Percentiles rank a stretch among this genome's conserved stretches.
Evolutionary conservation across 2,797 vertebrate genomes (phyloP).

Genomic region (Rhincodon typus): DNA sequence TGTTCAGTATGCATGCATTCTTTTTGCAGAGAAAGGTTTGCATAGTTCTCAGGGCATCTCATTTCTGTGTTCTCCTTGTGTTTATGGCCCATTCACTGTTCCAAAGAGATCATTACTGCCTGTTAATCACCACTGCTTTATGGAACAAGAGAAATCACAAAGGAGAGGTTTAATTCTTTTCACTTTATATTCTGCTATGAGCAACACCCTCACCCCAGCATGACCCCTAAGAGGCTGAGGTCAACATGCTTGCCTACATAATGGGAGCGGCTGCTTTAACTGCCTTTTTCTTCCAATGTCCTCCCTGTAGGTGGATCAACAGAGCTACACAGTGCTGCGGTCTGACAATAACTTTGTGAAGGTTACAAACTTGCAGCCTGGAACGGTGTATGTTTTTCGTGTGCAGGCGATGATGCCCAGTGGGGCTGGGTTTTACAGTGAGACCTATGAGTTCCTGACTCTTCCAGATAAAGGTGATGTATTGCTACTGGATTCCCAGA

Average conservation of each 20-base stretch:
- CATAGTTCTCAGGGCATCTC: background rate
- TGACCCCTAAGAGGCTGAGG: background rate
- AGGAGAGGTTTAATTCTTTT: background rate
- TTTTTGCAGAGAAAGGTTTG: background rate
- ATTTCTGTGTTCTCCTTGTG: background rate
- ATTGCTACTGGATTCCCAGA: background rate
- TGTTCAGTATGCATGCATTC: slow-evolving; percentile 6
- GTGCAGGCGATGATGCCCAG: slow-evolving; percentile 78
- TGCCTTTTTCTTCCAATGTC: background rate
- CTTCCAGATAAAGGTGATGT: slow-evolving; percentile 52
- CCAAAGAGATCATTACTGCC: slow-evolving; percentile 7
- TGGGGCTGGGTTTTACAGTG: slow-evolving; percentile 71
- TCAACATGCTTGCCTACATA: background rate
- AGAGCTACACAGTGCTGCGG: slow-evolving; percentile 83
- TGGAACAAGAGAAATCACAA: background rate
- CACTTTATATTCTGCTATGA: background rate
- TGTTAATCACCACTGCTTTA: background rate
- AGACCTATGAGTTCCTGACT: slow-evolving; percentile 78
- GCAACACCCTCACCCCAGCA: background rate
- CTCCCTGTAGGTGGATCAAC: slow-evolving; percentile 63
- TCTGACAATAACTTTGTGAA: slow-evolving; percentile 74
- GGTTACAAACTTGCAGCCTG: slow-evolving; percentile 71
- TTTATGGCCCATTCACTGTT: background rate
- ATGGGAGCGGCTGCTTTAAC: background rate
- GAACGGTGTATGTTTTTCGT: slow-evolving; percentile 75